phyloP scores from a whole-genome alignment of 2,797 vertebrate species.

The Chaenodraco wilsoni region DNA sequence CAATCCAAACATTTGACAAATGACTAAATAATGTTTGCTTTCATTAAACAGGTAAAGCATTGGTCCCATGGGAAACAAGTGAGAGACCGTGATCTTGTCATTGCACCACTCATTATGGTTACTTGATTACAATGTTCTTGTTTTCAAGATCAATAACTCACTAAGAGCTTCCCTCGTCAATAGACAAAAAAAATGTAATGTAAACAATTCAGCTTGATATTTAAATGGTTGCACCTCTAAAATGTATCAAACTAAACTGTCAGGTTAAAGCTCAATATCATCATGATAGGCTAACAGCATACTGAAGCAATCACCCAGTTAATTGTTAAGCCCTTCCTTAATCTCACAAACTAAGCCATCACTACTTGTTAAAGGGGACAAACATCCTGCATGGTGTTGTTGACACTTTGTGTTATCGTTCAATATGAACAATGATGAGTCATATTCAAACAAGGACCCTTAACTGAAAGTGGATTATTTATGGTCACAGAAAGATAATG shows the following conservation, averaged over 20 bases:
- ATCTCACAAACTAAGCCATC: slow-evolving; percentile 2
- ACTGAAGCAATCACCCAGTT: not conserved
- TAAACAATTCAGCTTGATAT: not conserved
- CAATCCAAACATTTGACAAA: not conserved
- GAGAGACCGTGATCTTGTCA: not conserved
- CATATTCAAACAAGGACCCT: not conserved
- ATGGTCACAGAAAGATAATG: not conserved
- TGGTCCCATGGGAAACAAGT: not conserved
- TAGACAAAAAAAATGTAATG: not conserved
- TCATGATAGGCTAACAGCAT: not conserved
- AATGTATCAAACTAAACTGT: slow-evolving; percentile 1
- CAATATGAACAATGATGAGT: not conserved
- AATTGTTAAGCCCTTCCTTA: not conserved
- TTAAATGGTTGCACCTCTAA: not conserved
- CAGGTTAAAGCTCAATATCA: not conserved
- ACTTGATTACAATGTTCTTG: not conserved
- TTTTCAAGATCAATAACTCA: not conserved
- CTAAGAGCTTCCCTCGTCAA: not conserved
- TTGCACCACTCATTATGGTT: not conserved
- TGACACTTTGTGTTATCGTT: not conserved
- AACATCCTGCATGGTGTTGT: not conserved
- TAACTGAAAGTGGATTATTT: not conserved
- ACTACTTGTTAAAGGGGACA: not conserved
- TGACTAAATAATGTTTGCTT: not conserved
- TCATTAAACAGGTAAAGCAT: not conserved